Evolutionary conservation across 2,797 vertebrate species (phyloP).

Genomic region (Eulemur mongoz): DNA sequence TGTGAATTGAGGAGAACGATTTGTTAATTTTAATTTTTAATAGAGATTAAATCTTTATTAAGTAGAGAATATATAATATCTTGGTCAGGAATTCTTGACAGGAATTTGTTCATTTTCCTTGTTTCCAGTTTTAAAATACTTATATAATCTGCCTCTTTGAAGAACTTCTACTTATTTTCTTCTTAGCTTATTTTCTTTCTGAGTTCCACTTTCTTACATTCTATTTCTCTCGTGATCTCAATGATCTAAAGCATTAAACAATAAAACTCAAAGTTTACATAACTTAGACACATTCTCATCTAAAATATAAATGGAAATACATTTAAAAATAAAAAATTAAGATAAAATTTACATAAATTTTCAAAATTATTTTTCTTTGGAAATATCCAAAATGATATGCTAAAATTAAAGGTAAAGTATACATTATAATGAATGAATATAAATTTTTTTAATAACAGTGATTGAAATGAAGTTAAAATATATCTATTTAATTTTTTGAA

Average conservation of each 20-base stretch:
- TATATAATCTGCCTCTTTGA: not conserved
- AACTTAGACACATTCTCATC: not conserved
- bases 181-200: not conserved
- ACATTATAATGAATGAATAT: not conserved
- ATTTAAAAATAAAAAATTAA: not conserved
- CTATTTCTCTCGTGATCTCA: not conserved
- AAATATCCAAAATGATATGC: not conserved
- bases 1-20: constrained; percentile 19
- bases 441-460: not conserved
- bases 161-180: not conserved
- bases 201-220: not conserved
- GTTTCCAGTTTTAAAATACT: not conserved
- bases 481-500: not conserved
- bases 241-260: not conserved
- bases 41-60: not conserved
- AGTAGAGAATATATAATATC: not conserved
- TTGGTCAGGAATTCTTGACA: not conserved
- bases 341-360: not conserved
- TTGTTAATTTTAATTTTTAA: not conserved
- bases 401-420: not conserved
- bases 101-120: constrained; percentile 1
- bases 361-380: not conserved
- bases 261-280: not conserved
- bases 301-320: not conserved
- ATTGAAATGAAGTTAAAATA: not conserved